Base-by-base conservation (phyloP, 2,797 vertebrate species). In the Psittacula echo region DNA sequence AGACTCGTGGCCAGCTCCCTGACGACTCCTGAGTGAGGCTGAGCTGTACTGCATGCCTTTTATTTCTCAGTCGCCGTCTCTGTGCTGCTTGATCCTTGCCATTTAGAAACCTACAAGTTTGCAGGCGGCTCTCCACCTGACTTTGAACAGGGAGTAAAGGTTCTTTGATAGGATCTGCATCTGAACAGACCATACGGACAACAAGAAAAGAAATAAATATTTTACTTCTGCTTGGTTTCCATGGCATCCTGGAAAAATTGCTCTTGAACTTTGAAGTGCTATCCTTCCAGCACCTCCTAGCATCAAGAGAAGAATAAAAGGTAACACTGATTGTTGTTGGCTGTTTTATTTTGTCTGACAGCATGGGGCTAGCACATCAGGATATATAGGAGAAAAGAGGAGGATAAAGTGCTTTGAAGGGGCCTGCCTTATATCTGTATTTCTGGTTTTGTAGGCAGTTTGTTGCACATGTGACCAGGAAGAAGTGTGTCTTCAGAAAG, bases 221-320 rank as follows among this genome's bases (percentile, higher is more conserved):
- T 93, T 88, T 68, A 53, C 58, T 89, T 89, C 53, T 47, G 16
- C 41, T 82, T 87, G 50, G 62, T 92, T 95, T 90, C 90, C 67
- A 47, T 90, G 53, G 45, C 32, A 76, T 78, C 73, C 47, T 87
- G 54, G 71, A 56, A 76, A 60, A 58, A 88, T 47, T 76, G 73
- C 29, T 89, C 58, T 82, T 75, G 70, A 90, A 66, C 80, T 92
- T 13, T 50, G 74, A 85, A 89, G 58, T 78, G 42, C 58, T 90
- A 22, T 89, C 41, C 74, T 88, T 91, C 54, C 20, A 53, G 66
- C 22, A 72, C 84, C 54, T 89, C 75, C 11, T 84, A 42, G 48
- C 26, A 53, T 19, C 0, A 7, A 60, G 61, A 64, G 68, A 45
- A 74, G 47, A 80, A 64, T 64, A 18, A 89, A 89, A 95, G 51